Base-by-base conservation (phyloP, 2,888 invertebrate species). In the Aricia artaxerxes region DNA sequence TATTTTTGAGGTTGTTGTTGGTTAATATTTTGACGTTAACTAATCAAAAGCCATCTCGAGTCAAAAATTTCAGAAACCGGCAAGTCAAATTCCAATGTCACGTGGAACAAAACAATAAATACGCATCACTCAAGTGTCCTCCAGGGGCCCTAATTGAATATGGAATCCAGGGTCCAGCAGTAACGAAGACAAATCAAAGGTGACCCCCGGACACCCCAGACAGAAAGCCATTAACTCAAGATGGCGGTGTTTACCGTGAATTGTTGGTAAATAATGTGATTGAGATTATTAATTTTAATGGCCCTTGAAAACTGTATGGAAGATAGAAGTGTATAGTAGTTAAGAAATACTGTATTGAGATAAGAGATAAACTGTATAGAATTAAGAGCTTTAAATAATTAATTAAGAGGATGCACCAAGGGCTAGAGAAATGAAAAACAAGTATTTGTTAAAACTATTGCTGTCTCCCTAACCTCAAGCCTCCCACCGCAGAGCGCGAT, bases 171-270 rank as follows among this genome's bases (percentile, higher is more conserved):
- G 81, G 82, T 82, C 83, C 82, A 81, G 79, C 83, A 82, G 88
- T 92, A 93, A 94, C 93, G 93, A 93, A 93, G 93, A 93, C 93
- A 93, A 93, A 93, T 94, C 92, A 92, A 92, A 88, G 88, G 85
- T 84, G 89, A 90, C 91, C 87, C 91, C 87, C 88, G 84, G 85
- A 88, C 86, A 88, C 85, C 83, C 82, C 86, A 86, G 92, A 90
- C 91, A 88, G 89, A 88, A 91, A 90, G 86, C 91, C 89, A 92
- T 92, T 93, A 91, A 90, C 88, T 88, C 87, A 86, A 90, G 90
- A 91, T 90, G 89, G 89, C 88, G 87, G 90, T 92, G 92, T 93
- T 92, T 92, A 84, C 84, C 85, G 86, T 87, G 86, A 87, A 87
- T 84, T 83, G 86, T 88, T 88, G 89, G 81, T 81, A 81, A 82